A percentile compares a stretch with the other conserved stretches of the same genome.
Evolutionary conservation across 2,888 invertebrate genomes (phyloP).

Genomic region (Idaea biselata): DNA sequence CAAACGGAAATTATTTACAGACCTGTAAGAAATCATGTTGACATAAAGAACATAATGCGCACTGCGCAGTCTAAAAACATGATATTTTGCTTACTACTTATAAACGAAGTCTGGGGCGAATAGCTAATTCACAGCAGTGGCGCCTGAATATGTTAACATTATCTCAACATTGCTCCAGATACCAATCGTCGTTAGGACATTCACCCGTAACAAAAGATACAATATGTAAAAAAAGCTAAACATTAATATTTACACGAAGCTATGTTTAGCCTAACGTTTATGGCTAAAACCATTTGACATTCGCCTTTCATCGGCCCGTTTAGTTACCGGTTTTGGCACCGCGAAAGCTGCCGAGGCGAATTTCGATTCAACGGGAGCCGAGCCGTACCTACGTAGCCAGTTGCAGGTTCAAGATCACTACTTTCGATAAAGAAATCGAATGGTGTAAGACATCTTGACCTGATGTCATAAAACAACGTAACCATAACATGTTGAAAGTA

Average conservation of each 20-base stretch:
- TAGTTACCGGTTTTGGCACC: constrained; percentile 57
- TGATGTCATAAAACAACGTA: constrained; percentile 44
- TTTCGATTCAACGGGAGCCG: constrained; percentile 28
- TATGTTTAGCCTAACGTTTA: not conserved
- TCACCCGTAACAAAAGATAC: not conserved
- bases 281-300: constrained; percentile 53
- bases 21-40: too few relatives aligned
- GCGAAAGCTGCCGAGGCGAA: constrained; percentile 59
- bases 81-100: not conserved
- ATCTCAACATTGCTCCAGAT: not conserved
- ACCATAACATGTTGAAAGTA: constrained; percentile 51
- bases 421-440: constrained; percentile 63
- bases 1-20: too few relatives aligned
- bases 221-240: not conserved
- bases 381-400: constrained; percentile 2
- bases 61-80: too few relatives aligned
- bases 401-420: constrained; percentile 63
- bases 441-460: constrained; percentile 61
- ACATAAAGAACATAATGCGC: too few relatives aligned
- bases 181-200: not conserved
- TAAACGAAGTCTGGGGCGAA: not conserved
- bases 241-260: not conserved
- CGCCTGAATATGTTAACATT: not conserved
- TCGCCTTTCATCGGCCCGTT: constrained; percentile 64
- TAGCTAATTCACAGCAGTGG: not conserved